Conservation (phyloP, 2,888 invertebrate genomes). For the Thumatha senex region DNA sequence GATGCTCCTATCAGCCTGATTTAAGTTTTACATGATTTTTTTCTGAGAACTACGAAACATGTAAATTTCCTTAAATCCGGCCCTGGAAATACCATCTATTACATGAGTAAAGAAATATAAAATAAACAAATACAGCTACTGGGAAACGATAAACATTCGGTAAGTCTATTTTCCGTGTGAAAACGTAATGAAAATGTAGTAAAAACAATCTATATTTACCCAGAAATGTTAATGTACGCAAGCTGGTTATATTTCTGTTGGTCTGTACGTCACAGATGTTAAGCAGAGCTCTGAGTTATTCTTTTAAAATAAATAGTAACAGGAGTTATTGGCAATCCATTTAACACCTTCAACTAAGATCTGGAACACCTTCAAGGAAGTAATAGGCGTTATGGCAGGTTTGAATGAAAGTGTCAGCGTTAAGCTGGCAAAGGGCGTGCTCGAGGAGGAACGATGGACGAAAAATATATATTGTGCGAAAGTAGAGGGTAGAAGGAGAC, state of each 20-base stretch:
- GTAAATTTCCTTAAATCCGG: too few species aligned
- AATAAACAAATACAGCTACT: conserved; percentile 8
- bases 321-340: not conserved
- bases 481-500: too few species aligned
- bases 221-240: conserved; percentile 14
- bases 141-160: conserved; percentile 20
- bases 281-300: not conserved
- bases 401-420: too few species aligned
- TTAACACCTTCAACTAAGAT: not conserved
- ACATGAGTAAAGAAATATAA: not conserved
- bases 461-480: too few species aligned
- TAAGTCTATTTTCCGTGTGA: conserved; percentile 14
- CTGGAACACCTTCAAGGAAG: too few species aligned
- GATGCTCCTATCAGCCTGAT: too few species aligned
- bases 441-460: too few species aligned
- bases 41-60: too few species aligned
- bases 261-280: not conserved
- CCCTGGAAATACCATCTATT: not conserved
- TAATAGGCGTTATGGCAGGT: too few species aligned
- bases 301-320: too few species aligned
- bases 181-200: conserved; percentile 13
- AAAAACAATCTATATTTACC: conserved; percentile 16
- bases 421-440: too few species aligned
- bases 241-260: conserved; percentile 7
- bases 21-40: too few species aligned